Percentiles rank a stretch among this genome's conserved stretches.
Evolutionary conservation across 1,140 invertebrate genomes (phyloP).

Genomic region (Zeugodacus cucurbitae): DNA sequence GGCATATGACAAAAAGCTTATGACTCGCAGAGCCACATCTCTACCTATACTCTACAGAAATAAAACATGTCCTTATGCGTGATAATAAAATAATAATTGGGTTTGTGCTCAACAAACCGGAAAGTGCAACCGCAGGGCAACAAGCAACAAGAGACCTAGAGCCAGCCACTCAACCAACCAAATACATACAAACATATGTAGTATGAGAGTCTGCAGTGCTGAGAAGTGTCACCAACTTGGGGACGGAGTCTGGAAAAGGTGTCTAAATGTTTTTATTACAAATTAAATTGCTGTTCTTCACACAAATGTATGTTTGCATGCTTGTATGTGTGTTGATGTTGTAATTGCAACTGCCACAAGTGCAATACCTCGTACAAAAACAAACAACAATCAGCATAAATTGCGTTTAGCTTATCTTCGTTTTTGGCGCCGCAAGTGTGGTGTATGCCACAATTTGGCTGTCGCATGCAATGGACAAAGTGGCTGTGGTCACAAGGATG

Average conservation of each 20-base stretch:
- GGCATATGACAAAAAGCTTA: background rate
- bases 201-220: background rate
- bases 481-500: background rate
- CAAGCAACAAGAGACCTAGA: background rate
- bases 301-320: background rate
- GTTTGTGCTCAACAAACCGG: conserved; percentile 31
- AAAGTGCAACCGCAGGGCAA: conserved; percentile 28
- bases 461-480: background rate
- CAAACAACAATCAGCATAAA: background rate
- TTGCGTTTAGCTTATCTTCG: background rate
- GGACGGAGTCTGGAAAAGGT: background rate
- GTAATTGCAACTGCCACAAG: background rate
- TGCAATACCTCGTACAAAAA: background rate
- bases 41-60: background rate
- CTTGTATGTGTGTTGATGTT: background rate
- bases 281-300: background rate
- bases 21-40: background rate
- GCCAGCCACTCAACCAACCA: background rate
- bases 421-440: background rate
- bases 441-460: background rate
- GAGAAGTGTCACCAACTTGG: background rate
- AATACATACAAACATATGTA: no score
- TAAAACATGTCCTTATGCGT: conserved; percentile 1
- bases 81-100: conserved; percentile 38
- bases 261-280: conserved; percentile 22